Base-by-base conservation (phyloP, 2,888 invertebrate genomes). In the Drosophila sordidula region DNA sequence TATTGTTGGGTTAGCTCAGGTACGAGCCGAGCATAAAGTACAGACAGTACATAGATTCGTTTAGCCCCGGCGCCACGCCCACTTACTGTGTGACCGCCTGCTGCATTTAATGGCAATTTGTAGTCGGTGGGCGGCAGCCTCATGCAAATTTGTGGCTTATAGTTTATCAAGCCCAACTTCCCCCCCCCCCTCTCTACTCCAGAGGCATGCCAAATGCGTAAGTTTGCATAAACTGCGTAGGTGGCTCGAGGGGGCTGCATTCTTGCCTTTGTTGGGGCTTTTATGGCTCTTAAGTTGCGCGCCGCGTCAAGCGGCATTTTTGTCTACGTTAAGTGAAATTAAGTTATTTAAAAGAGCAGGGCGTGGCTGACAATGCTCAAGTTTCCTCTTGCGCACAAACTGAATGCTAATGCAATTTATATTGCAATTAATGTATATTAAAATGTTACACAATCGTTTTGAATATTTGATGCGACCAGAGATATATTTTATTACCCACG, bases 61-160 rank as follows among this genome's bases (percentile, higher is more conserved):
- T 85, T 75, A 65, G 65, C 36, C 16, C 41, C 25, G 18, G 26
- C 42, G 26, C 45, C 36, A 41, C 44, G 25, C 63, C 38, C 66
- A 12, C 70, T 56, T 39, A 16, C 36, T 41, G 32, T 29, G 38
- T 9, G 16, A 39, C 47, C 36, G 75, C 58, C 75, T 70, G 73
- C 76, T 85, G 89, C 89, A 72, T 83, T 88, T 86, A 84, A 88
- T 84, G 72, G 87, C 88, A 88, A 84, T 88, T 84, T 84, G 88
- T 86, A 88, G 87, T 83, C 75, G 70, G 84, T 69, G 88, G 80
- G 81, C 75, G 50, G 63, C 52, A 52, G 75, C 74, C 54, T 61
- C 87, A 84, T 84, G 89, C 83, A 88, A 84, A 84, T 84, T 84
- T 88, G 83, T 88, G 89, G 83, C 83, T 84, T 84, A 84, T 75